Evolutionary conservation across 2,797 vertebrate species (phyloP).

Genomic region (Sus cebifrons): DNA sequence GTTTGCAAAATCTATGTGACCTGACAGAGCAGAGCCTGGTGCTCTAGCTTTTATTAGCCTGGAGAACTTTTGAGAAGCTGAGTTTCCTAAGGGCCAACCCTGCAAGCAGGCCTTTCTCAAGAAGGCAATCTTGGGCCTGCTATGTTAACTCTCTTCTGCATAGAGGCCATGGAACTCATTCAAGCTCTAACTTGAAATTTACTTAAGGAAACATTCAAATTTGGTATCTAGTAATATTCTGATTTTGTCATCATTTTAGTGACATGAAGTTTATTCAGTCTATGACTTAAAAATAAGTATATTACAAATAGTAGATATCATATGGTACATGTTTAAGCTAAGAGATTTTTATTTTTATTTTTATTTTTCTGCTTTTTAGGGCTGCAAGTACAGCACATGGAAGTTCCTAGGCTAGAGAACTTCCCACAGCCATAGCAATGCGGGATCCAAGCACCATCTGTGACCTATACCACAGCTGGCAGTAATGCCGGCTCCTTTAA

Average conservation of each 20-base stretch:
- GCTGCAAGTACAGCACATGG: too few species aligned
- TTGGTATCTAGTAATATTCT: not conserved
- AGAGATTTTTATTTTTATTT: not conserved
- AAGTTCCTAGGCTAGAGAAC: too few species aligned
- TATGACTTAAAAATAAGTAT: not conserved
- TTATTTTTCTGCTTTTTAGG: too few species aligned
- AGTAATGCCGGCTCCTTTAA: too few species aligned
- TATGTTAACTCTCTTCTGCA: not conserved
- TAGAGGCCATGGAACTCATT: not conserved
- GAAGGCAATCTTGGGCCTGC: not conserved
- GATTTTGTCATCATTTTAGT: conserved; percentile 53
- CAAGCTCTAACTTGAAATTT: conserved; percentile 40
- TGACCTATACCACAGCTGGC: too few species aligned
- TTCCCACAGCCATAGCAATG: too few species aligned
- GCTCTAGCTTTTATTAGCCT: not conserved
- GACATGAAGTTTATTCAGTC: conserved; percentile 12
- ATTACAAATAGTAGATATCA: conserved; percentile 50
- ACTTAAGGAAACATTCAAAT: conserved; percentile 46
- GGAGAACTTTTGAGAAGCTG: not conserved
- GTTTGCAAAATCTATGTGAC: not conserved
- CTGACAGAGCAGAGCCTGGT: not conserved
- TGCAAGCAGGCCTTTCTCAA: not conserved
- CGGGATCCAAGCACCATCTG: too few species aligned
- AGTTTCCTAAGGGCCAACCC: not conserved
- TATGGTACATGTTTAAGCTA: not conserved